A percentile compares a stretch with the other conserved stretches of the same genome.
Conservation (phyloP, 1,140 invertebrate species). For the Tetragonula clypearis region DNA sequence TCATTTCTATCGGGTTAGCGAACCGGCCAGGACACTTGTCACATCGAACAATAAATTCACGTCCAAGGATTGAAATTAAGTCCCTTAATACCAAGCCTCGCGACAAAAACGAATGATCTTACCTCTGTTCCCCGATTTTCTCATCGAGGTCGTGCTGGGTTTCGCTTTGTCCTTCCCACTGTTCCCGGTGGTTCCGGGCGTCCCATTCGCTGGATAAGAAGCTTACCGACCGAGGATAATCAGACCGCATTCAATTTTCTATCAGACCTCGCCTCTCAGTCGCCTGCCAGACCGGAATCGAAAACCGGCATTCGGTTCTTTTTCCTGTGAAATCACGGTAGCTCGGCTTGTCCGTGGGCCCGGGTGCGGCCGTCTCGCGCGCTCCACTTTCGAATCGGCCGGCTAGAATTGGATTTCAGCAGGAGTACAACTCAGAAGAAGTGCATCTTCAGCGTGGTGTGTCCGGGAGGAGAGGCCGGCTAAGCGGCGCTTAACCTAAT, state of each 20-base stretch:
- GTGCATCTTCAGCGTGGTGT: neutral
- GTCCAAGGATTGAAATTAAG: slow-evolving; percentile 27
- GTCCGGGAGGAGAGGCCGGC: neutral
- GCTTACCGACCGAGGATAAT: slow-evolving; percentile 20
- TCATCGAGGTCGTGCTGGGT: neutral
- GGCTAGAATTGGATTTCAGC: neutral
- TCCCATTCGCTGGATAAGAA: slow-evolving; percentile 10
- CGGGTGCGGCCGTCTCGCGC: too few relatives aligned
- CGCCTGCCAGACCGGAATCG: neutral
- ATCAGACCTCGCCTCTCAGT: slow-evolving; percentile 2
- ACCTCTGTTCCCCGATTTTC: neutral
- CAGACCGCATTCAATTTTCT: slow-evolving; percentile 29
- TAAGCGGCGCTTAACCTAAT: slow-evolving; percentile 22
- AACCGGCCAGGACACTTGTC: too few relatives aligned
- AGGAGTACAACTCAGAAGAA: neutral
- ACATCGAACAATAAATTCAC: slow-evolving; percentile 30
- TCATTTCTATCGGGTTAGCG: neutral
- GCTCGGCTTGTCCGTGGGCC: neutral
- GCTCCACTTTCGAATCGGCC: neutral
- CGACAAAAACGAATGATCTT: slow-evolving; percentile 4
- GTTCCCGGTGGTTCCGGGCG: neutral
- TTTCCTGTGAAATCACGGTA: neutral
- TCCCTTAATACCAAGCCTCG: slow-evolving; percentile 2
- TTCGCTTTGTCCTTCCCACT: slow-evolving; percentile 18
- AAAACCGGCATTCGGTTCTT: neutral